Evolutionary conservation across 2,888 invertebrate genomes (phyloP), one percentile per base, ranked within the genome.

Genomic region (Dexiosoma caninum): DNA sequence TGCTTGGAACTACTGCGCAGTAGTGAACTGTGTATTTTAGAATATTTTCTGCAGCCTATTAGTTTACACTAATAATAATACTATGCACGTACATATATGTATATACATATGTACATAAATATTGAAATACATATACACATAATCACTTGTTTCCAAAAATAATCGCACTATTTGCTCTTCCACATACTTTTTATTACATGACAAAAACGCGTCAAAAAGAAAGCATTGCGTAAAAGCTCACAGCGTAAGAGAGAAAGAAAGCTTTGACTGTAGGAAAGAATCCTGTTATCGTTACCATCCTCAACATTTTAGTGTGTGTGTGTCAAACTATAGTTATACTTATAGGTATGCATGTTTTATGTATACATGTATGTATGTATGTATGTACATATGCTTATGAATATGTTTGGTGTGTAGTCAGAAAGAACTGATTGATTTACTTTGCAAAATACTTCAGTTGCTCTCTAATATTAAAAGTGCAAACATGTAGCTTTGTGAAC

Each of bases 371-470:
- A 57, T 19, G 14, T 42, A 14, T 27, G 16, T 53, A 32, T 4
- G 44, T 71, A 12, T 59, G 21, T 27, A 27, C 3, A 19, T 37
- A 10, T 8, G 23, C 35, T 14, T n/a, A 21, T 37, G 46, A 3
- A 23, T 32, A 14, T 44, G 30, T 42, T 21, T 4, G n/a, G 35
- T 64, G 7, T 46, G 44, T 51, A 53, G 37, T 51, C 32, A 40
- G 42, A 57, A 51, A 76, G 70, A 80, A 76, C 77, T 69, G 72
- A 67, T 67, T 74, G 72, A 19, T 69, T 74, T 64, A 42, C 51
- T 57, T 64, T 64, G 21, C 27, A 69, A 74, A 77, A 49, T 57
- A 74, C 35, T 74, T 81, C 69, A 81, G 81, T 81, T 77, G 62
- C 69, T 81, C 72, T 69, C 72, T 32, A 59, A 51, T 74, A 57